A percentile compares a stretch with the other conserved stretches of the same genome.
These are phyloP conservation scores for Zonotrichia albicollis DNA, from an alignment of 2,797 vertebrate genomes.

Conservation along the genomic window DNA sequence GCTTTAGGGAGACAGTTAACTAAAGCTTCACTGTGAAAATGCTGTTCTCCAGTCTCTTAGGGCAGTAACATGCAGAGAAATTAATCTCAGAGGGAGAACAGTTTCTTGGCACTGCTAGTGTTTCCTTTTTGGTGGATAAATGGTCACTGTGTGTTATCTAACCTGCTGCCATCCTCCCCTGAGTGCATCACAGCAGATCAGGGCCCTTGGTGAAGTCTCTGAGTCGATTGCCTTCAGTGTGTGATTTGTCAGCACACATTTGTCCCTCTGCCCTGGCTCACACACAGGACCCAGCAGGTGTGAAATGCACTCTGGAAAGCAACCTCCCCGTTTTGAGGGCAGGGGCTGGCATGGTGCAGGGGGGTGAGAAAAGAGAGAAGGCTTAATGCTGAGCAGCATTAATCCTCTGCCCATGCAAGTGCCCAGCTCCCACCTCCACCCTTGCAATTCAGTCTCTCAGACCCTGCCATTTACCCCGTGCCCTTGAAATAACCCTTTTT, in stretches of 20 bases:
- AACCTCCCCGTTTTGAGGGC: not conserved
- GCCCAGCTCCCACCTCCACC: not conserved
- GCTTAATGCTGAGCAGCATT: not conserved
- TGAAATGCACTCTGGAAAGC: not conserved
- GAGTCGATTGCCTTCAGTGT: rapidly evolving
- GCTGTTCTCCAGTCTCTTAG: not conserved
- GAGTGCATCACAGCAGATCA: not conserved
- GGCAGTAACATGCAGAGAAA: not conserved
- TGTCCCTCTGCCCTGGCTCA: rapidly evolving
- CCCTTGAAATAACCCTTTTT: not conserved
- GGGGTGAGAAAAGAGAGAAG: not conserved
- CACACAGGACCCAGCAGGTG: rapidly evolving
- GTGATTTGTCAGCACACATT: not conserved
- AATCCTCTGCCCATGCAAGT: not conserved
- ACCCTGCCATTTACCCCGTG: not conserved
- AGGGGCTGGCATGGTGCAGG: not conserved
- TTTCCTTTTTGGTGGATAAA: not conserved
- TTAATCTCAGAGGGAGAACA: not conserved
- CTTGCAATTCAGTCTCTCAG: not conserved
- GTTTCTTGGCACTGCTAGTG: not conserved
- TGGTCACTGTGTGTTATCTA: not conserved
- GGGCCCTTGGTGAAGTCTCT: not conserved
- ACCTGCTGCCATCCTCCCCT: not conserved
- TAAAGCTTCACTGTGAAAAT: not conserved
- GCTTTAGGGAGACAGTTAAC: not conserved